Evolutionary conservation across 1,140 invertebrate species (phyloP).

Genomic region (Dicyema japonicum): DNA sequence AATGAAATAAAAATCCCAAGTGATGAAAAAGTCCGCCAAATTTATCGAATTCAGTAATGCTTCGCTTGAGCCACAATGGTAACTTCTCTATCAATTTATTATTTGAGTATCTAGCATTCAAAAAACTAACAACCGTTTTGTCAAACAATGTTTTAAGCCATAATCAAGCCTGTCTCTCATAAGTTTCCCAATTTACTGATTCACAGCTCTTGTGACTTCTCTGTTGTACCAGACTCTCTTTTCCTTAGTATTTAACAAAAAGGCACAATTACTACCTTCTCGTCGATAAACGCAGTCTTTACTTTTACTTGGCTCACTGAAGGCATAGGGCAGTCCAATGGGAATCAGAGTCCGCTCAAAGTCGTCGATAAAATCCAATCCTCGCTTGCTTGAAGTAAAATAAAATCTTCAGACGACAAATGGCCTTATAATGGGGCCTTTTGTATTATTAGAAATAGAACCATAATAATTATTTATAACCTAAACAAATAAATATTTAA

Average conservation of each 20-base stretch:
- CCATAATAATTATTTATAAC: neutral
- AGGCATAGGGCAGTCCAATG: conserved; percentile 71
- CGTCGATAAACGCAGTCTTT: conserved; percentile 50
- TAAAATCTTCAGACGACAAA: conserved; percentile 52
- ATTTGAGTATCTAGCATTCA: too few relatives aligned
- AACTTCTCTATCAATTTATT: too few relatives aligned
- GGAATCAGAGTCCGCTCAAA: conserved; percentile 79
- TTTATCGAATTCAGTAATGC: too few relatives aligned
- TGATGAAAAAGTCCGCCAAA: too few relatives aligned
- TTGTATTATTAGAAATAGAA: conserved; percentile 3
- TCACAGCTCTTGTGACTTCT: conserved; percentile 69
- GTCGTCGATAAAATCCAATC: conserved; percentile 71
- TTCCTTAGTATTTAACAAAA: conserved; percentile 4
- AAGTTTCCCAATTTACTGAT: conserved; percentile 60
- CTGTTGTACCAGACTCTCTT: conserved; percentile 54
- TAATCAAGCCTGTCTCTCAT: conserved; percentile 57
- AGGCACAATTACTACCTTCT: conserved; percentile 4
- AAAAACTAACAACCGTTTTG: conserved; percentile 34
- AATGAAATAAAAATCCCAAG: too few relatives aligned
- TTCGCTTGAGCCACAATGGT: too few relatives aligned
- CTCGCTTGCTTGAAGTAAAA: conserved; percentile 34
- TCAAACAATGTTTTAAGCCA: conserved; percentile 63
- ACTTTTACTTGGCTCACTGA: conserved; percentile 44
- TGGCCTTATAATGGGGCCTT: conserved; percentile 51
- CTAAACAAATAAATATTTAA: neutral